These are phyloP conservation scores for Temnopleurus reevesii DNA, from an alignment of 53 echinoderm and acorn worm species.

Conservation along the genomic window DNA sequence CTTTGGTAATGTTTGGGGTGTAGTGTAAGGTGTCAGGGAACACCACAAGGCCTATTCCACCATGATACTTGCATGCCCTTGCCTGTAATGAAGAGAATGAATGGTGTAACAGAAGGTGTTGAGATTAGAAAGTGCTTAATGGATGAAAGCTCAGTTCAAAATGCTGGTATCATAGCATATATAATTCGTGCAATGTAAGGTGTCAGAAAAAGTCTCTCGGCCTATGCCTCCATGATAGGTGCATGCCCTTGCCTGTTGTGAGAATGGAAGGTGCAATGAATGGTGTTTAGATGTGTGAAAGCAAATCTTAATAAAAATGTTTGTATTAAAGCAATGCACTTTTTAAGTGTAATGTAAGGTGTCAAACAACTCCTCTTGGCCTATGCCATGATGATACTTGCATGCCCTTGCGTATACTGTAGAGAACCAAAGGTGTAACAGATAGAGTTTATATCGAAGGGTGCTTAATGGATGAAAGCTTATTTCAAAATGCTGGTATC, in stretches of 20 bases:
- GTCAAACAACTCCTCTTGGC: too few species aligned
- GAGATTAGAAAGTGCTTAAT: not conserved
- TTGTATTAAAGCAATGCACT: too few species aligned
- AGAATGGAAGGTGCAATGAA: not conserved
- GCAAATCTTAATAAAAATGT: too few species aligned
- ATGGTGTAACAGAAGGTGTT: not conserved
- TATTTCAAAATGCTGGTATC: too few species aligned
- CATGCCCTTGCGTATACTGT: too few species aligned
- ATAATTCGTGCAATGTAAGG: not conserved
- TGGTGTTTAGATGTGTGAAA: too few species aligned
- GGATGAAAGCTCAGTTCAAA: not conserved
- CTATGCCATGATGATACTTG: too few species aligned
- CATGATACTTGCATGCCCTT: not conserved
- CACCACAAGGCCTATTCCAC: conserved; percentile 69
- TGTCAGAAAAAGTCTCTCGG: conserved; percentile 73
- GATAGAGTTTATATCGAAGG: too few species aligned
- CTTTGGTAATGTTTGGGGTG: conserved; percentile 39
- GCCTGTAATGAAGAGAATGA: not conserved
- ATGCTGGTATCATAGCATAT: not conserved
- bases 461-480: too few species aligned
- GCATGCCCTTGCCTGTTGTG: conserved; percentile 32
- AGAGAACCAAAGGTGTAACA: too few species aligned
- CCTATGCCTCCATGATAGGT: conserved; percentile 58
- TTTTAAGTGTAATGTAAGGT: not conserved
- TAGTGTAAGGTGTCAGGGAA: conserved; percentile 81